Evolutionary conservation across 1,140 invertebrate genomes (phyloP).

Genomic region (Halesus radiatus): DNA sequence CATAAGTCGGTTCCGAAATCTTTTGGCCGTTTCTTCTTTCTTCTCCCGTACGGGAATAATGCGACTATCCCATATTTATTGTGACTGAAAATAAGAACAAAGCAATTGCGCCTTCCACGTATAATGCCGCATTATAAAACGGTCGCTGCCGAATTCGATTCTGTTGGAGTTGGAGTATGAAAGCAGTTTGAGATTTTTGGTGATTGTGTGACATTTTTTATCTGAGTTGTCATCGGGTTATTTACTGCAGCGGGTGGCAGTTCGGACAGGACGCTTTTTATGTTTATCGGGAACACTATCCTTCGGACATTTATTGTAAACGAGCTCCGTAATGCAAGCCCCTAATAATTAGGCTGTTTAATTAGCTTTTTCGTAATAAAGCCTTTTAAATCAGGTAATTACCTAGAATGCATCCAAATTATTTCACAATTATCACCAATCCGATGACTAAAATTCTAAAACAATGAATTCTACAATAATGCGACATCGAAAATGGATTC

Average conservation of each 20-base stretch:
- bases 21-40: slow-evolving; percentile 22
- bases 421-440: not conserved
- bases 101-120: slow-evolving; percentile 48
- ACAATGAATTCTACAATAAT: not conserved
- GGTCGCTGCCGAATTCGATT: slow-evolving; percentile 17
- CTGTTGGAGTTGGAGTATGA: slow-evolving; percentile 6
- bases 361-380: no score
- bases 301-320: no score
- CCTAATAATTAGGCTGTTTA: no score
- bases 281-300: no score
- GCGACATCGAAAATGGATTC: no score
- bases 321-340: no score
- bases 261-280: not conserved
- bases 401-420: no score
- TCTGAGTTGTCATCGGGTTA: slow-evolving; percentile 30
- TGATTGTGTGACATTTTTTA: slow-evolving; percentile 40
- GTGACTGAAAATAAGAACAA: slow-evolving; percentile 53
- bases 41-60: slow-evolving; percentile 23
- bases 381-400: no score
- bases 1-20: slow-evolving; percentile 37
- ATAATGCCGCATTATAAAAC: slow-evolving; percentile 53
- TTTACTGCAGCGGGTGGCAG: slow-evolving; percentile 6
- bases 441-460: not conserved
- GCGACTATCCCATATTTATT: slow-evolving; percentile 48
- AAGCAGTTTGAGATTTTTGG: slow-evolving; percentile 20